Conservation (phyloP, 2,113 vertebrate species). For the Shinisaurus crocodilurus region DNA sequence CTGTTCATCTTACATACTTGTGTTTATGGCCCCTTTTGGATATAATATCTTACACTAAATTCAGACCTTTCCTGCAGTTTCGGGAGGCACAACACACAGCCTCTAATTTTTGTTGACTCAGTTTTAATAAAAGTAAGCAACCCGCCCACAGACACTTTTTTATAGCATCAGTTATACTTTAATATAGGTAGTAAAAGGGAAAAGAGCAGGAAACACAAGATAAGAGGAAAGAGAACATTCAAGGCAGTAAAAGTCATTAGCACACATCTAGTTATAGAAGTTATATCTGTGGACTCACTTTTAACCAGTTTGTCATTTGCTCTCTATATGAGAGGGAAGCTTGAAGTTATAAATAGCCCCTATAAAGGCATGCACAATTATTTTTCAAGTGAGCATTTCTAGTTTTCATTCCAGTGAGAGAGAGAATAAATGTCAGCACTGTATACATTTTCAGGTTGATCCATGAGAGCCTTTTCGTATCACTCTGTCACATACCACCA, state of each 20-base stretch:
- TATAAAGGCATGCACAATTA: not conserved
- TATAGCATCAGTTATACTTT: conserved; percentile 6
- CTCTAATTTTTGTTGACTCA: conserved; percentile 20
- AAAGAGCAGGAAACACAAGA: not conserved
- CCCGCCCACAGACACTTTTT: not conserved
- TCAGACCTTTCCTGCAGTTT: not conserved
- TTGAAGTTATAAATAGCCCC: not conserved
- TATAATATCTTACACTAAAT: conserved; percentile 28
- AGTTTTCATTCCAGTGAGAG: not conserved
- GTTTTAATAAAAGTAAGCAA: conserved; percentile 16
- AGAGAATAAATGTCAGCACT: not conserved
- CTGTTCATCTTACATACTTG: conserved; percentile 22
- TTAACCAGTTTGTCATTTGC: not conserved
- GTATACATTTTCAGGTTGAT: not conserved
- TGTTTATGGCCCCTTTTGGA: conserved; percentile 32
- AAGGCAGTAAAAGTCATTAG: not conserved
- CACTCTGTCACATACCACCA: not conserved
- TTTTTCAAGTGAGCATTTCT: not conserved
- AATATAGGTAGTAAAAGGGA: not conserved
- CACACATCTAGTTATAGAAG: not conserved
- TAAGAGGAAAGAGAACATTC: not conserved
- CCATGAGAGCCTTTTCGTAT: not conserved
- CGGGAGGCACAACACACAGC: not conserved
- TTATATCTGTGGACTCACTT: not conserved
- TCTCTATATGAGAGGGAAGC: not conserved